Evolutionary conservation across 2,888 invertebrate species (phyloP).

Genomic region (Heliconius sara): DNA sequence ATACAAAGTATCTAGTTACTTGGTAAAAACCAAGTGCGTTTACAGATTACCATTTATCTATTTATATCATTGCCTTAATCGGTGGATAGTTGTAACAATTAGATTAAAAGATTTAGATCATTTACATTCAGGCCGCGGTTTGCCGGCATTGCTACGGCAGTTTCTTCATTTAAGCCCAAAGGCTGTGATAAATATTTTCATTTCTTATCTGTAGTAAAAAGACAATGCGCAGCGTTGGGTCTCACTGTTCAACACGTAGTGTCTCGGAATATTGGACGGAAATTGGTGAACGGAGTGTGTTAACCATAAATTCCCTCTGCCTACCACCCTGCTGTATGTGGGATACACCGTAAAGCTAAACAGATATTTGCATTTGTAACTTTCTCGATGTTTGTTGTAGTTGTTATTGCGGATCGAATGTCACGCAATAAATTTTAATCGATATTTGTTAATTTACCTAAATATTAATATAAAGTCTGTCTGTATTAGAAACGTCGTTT

Average conservation of each 20-base stretch:
- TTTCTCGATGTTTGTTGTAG: background rate
- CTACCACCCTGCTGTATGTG: too few species aligned
- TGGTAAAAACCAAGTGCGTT: background rate
- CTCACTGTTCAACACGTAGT: background rate
- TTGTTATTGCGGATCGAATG: background rate
- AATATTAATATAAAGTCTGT: background rate
- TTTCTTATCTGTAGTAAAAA: background rate
- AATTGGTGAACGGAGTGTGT: background rate
- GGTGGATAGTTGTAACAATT: background rate
- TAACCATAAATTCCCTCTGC: background rate
- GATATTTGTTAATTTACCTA: background rate
- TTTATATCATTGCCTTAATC: conserved; percentile 2
- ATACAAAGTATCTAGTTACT: background rate
- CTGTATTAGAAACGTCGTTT: too few species aligned
- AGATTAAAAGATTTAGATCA: conserved; percentile 21
- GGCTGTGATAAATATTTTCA: background rate
- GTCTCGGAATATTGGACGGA: background rate
- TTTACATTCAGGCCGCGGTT: background rate
- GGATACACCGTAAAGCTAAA: background rate
- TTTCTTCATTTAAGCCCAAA: background rate
- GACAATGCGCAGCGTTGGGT: background rate
- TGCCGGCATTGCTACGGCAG: background rate
- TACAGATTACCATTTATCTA: conserved; percentile 4
- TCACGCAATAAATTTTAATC: background rate
- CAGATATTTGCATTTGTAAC: background rate